Evolutionary conservation across 2,888 invertebrate genomes (phyloP).

Genomic region (Drosophila pseudotakahashii): DNA sequence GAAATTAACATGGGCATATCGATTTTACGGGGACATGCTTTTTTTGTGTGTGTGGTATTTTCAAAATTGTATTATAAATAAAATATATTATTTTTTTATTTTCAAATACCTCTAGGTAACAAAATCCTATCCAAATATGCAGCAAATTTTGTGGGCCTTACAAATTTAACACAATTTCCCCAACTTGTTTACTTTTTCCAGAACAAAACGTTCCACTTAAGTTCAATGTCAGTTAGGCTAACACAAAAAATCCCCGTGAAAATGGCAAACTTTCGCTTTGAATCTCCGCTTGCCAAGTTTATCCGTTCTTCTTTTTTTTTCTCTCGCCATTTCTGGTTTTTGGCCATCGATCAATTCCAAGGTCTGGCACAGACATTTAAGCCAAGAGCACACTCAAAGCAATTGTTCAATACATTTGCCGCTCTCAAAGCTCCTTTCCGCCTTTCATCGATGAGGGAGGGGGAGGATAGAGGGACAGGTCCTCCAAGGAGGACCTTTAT

Average conservation of each 20-base stretch:
- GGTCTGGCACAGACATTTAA: slow-evolving; percentile 24
- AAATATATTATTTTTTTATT: too few relatives aligned
- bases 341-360: slow-evolving; percentile 34
- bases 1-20: too few relatives aligned
- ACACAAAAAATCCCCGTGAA: slow-evolving; percentile 1
- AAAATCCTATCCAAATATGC: too few relatives aligned
- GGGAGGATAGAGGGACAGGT: background rate
- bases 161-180: too few relatives aligned
- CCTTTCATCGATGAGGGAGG: too few relatives aligned
- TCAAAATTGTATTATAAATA: too few relatives aligned
- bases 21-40: too few relatives aligned
- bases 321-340: background rate
- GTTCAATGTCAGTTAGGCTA: slow-evolving; percentile 5
- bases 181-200: background rate
- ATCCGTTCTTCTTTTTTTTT: background rate
- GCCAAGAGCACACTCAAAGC: slow-evolving; percentile 30
- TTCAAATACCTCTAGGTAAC: too few relatives aligned
- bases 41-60: too few relatives aligned
- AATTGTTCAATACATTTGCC: slow-evolving; percentile 18
- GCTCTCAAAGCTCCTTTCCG: slow-evolving; percentile 9
- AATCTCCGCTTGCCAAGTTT: slow-evolving; percentile 1
- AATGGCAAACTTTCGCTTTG: slow-evolving; percentile 1
- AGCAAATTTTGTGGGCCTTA: too few relatives aligned
- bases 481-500: background rate
- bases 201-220: background rate